Percentiles rank a stretch among this genome's conserved stretches.
Evolutionary conservation across 1,140 invertebrate species (phyloP).

Genomic region (Sitobion miscanthi): DNA sequence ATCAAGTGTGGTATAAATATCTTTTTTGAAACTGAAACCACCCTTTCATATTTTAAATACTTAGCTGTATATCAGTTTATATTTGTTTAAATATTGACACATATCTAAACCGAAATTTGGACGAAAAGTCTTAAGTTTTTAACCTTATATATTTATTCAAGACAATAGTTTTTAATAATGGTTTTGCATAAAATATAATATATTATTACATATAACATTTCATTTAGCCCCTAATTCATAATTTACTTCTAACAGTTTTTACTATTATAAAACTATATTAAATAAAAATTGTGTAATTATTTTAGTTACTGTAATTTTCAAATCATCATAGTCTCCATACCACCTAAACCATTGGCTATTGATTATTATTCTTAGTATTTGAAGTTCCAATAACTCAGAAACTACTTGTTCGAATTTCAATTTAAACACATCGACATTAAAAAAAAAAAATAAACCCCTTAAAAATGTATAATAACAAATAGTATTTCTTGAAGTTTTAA

Average conservation of each 20-base stretch:
- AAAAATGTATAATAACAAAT: neutral
- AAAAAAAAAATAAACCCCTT: neutral
- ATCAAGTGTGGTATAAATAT: neutral
- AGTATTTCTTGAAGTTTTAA: neutral
- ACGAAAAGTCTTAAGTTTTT: neutral
- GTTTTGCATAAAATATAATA: neutral
- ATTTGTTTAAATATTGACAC: neutral
- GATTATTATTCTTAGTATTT: too few species aligned
- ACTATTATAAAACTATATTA: too few species aligned
- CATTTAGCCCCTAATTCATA: neutral
- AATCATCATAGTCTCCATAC: too few species aligned
- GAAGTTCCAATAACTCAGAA: neutral
- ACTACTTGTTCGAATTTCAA: neutral
- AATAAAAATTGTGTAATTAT: too few species aligned
- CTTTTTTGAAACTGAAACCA: neutral
- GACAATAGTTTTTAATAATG: neutral
- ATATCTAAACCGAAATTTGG: neutral
- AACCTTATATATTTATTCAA: neutral
- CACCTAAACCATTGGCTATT: too few species aligned
- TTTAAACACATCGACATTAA: neutral
- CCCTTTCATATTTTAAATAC: neutral
- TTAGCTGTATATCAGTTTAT: neutral
- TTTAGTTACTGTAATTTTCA: neutral
- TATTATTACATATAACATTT: neutral
- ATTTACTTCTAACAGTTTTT: too few species aligned